Conservation (phyloP, 2,797 vertebrate genomes). For the Spondyliosoma cantharus region DNA sequence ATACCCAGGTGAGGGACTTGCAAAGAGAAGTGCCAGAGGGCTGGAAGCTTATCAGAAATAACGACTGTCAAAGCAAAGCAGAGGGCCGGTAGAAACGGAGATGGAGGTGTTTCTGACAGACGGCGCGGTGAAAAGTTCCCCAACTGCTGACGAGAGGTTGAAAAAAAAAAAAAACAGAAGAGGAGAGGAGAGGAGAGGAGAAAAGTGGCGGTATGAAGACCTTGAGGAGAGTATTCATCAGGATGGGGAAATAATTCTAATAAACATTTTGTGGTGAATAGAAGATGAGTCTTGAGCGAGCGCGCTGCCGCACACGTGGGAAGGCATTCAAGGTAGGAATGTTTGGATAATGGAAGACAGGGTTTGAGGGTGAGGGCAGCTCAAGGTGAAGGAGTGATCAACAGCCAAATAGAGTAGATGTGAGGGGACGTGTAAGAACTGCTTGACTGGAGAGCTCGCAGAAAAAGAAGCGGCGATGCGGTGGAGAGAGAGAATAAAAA, state of each 20-base stretch:
- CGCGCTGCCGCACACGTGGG: background rate
- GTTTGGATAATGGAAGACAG: background rate
- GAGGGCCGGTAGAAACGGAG: slow-evolving; percentile 13
- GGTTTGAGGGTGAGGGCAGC: background rate
- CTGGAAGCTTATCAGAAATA: slow-evolving; percentile 31
- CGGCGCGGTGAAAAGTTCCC: slow-evolving; percentile 13
- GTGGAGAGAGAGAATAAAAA: background rate
- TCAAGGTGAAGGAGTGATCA: background rate
- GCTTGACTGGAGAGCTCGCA: background rate
- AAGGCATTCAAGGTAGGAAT: background rate
- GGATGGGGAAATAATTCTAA: background rate
- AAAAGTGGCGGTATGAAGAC: slow-evolving; percentile 21
- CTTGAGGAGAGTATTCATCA: slow-evolving; percentile 46
- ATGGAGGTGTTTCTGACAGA: slow-evolving; percentile 28
- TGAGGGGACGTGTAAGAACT: background rate
- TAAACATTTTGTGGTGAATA: slow-evolving; percentile 22
- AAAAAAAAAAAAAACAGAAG: background rate
- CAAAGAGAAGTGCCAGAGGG: slow-evolving; percentile 35
- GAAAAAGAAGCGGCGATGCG: background rate
- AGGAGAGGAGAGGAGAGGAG: background rate
- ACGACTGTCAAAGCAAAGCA: slow-evolving; percentile 31
- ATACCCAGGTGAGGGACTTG: slow-evolving; percentile 44
- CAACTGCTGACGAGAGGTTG: slow-evolving; percentile 12
- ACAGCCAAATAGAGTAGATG: background rate
- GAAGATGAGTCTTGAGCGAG: background rate